Evolutionary conservation across 2,113 vertebrate genomes (phyloP).

Genomic region (Micronisus gabar): DNA sequence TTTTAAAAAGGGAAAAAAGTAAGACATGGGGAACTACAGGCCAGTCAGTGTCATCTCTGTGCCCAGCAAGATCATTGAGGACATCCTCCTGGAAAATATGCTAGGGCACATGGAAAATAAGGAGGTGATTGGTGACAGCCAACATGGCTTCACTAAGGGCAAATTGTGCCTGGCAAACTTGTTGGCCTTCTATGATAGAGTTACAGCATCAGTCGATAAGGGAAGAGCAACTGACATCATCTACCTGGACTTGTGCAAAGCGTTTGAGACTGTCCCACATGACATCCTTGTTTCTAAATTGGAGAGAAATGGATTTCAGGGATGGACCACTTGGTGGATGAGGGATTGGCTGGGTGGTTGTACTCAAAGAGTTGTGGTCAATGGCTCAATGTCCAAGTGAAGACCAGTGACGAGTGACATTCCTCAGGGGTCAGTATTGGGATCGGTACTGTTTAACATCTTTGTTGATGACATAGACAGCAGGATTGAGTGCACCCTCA

Average conservation of each 20-base stretch:
- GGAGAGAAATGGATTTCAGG: neutral
- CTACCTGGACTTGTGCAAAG: neutral
- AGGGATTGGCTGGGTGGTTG: too few relatives aligned
- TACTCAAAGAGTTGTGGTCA: too few relatives aligned
- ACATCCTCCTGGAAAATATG: neutral
- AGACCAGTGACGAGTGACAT: too few relatives aligned
- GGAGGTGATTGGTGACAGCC: neutral
- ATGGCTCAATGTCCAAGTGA: too few relatives aligned
- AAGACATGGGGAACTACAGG: neutral
- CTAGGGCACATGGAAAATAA: neutral
- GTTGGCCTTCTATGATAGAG: neutral
- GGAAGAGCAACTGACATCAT: neutral
- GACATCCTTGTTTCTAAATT: neutral
- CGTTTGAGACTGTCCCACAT: neutral
- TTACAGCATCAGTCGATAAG: neutral
- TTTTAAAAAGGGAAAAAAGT: neutral
- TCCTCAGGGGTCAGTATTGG: too few relatives aligned
- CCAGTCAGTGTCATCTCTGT: neutral
- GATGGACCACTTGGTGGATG: neutral
- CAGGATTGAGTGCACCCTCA: neutral
- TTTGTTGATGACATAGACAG: neutral
- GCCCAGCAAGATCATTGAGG: neutral
- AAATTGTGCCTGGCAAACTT: neutral
- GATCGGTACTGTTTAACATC: too few relatives aligned
- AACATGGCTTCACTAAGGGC: neutral